These are phyloP conservation scores for Gallinago media DNA, from an alignment of 2,113 vertebrate genomes.

Conservation along the genomic window DNA sequence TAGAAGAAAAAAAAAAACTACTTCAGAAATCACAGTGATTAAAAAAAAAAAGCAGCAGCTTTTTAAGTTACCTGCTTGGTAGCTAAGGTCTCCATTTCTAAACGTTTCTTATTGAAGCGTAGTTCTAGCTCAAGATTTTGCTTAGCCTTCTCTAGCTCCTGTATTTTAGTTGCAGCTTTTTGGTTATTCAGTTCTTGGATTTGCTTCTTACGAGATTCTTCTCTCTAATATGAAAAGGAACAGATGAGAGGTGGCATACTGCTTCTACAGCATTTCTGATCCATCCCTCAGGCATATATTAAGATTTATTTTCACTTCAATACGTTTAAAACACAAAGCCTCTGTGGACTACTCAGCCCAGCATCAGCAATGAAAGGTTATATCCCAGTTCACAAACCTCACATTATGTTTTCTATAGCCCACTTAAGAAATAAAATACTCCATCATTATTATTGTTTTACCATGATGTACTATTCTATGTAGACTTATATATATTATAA, in stretches of 20 bases:
- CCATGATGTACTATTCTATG: background rate
- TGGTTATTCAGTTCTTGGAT: constrained; percentile 83
- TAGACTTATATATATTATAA: background rate
- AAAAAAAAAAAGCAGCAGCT: background rate
- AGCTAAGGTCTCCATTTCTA: constrained; percentile 90
- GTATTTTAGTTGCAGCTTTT: constrained; percentile 83
- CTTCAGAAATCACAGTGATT: background rate
- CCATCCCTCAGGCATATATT: background rate
- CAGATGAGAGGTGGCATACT: background rate
- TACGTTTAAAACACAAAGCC: background rate
- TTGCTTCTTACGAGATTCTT: constrained; percentile 83
- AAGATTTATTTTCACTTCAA: background rate
- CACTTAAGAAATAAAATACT: background rate
- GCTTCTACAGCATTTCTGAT: background rate
- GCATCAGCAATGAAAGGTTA: background rate
- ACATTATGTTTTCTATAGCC: background rate
- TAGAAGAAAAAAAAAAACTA: background rate
- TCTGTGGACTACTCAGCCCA: background rate
- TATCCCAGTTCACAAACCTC: background rate
- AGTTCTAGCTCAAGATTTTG: constrained; percentile 86
- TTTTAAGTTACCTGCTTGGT: constrained; percentile 79
- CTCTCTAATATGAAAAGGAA: constrained; percentile 75
- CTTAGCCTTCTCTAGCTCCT: constrained; percentile 86
- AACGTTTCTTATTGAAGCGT: constrained; percentile 81
- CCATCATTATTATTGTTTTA: background rate